phyloP scores from a whole-genome alignment of 2,888 invertebrate species.

The Papilio gigon region DNA sequence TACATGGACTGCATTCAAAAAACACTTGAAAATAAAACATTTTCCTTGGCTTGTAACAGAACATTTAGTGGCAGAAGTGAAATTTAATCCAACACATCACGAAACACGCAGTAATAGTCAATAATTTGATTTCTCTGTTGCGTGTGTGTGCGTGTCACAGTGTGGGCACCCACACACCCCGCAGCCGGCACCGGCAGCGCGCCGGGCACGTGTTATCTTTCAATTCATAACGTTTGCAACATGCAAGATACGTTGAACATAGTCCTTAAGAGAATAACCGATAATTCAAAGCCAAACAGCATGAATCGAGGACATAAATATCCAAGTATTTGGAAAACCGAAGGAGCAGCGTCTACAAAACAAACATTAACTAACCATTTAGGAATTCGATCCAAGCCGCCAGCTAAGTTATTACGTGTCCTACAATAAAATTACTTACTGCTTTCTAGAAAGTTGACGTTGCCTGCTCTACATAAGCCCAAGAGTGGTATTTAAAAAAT shows the following conservation, averaged over 20 bases:
- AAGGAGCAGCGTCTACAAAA: background rate
- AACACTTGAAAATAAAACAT: slow-evolving; percentile 1
- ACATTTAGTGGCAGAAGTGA: slow-evolving; percentile 43
- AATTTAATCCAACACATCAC: slow-evolving; percentile 30
- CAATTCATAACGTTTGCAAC: slow-evolving; percentile 46
- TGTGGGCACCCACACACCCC: slow-evolving; percentile 41
- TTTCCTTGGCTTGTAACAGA: slow-evolving; percentile 45
- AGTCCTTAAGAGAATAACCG: slow-evolving; percentile 51
- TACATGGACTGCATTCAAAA: background rate
- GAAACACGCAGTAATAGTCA: slow-evolving; percentile 22
- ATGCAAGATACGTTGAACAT: slow-evolving; percentile 48
- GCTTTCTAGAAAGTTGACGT: background rate
- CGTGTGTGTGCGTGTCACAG: slow-evolving; percentile 22
- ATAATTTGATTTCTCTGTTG: slow-evolving; percentile 36
- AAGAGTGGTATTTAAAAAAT: background rate
- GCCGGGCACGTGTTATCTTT: slow-evolving; percentile 58
- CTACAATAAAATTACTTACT: background rate
- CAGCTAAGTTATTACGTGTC: background rate
- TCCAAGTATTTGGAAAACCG: background rate
- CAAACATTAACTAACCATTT: too few relatives aligned
- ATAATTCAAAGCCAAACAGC: slow-evolving; percentile 35
- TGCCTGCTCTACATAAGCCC: background rate
- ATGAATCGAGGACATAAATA: background rate
- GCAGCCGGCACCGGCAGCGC: slow-evolving; percentile 50
- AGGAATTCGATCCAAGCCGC: background rate